These are phyloP conservation scores for Ptychochromis oligacanthus DNA, from an alignment of 2,113 vertebrate species.

Conservation along the genomic window DNA sequence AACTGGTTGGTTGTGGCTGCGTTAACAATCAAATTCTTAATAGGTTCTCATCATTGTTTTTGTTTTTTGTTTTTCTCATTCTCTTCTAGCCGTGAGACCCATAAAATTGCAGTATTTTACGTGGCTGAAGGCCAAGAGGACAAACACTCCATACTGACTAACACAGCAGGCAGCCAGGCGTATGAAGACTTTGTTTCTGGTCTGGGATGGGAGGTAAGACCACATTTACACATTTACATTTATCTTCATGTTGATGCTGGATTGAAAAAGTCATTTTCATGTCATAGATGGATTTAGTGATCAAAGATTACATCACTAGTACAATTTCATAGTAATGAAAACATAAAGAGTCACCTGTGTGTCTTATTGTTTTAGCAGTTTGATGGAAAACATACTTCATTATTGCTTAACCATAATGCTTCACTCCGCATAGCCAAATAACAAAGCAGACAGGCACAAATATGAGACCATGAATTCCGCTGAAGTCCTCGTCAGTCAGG, in stretches of 20 bases:
- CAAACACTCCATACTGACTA: slow-evolving; percentile 98
- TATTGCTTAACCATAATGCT: not conserved
- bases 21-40: not conserved
- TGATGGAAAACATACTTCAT: not conserved
- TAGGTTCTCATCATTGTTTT: not conserved
- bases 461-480: not conserved
- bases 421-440: not conserved
- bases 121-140: slow-evolving; percentile 99
- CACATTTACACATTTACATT: not conserved
- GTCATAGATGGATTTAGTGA: not conserved
- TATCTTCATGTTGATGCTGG: not conserved
- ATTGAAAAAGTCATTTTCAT: not conserved
- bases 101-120: slow-evolving; percentile 99
- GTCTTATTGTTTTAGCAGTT: not conserved
- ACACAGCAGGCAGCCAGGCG: slow-evolving; percentile 94
- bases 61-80: too few species aligned
- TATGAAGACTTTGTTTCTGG: slow-evolving; percentile 99
- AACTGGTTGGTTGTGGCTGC: not conserved
- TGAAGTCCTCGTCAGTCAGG: not conserved
- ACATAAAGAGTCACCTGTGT: not conserved
- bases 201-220: slow-evolving; percentile 96
- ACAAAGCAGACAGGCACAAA: too few species aligned
- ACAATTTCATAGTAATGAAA: not conserved
- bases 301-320: not conserved
- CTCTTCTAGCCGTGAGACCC: slow-evolving; percentile 91